These are phyloP conservation scores for Xanthorhoe spadicearia DNA, from an alignment of 2,888 invertebrate species.

Conservation along the genomic window DNA sequence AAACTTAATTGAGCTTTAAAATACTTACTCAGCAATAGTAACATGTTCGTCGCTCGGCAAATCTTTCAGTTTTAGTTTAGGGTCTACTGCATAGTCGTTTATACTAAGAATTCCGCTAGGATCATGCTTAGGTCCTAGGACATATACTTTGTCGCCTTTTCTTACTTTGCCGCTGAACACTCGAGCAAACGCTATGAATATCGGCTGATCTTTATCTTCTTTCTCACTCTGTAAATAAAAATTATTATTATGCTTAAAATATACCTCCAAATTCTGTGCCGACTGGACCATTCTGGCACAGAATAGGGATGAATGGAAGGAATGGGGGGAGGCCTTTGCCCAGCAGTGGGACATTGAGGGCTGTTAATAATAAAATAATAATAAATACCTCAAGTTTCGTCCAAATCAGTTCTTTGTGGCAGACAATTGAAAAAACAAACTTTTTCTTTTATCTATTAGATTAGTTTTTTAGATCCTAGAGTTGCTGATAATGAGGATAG, in stretches of 20 bases:
- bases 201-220: conserved; percentile 82
- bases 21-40: conserved; percentile 83
- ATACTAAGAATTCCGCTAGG: conserved; percentile 85
- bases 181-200: conserved; percentile 96
- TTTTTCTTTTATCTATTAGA: no score
- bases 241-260: not conserved
- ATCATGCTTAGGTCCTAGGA: conserved; percentile 95
- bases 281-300: no score
- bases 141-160: conserved; percentile 91
- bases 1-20: not conserved
- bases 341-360: no score
- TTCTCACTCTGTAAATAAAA: conserved; percentile 45
- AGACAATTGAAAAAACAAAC: no score
- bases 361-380: no score
- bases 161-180: conserved; percentile 94
- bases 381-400: no score
- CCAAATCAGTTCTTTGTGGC: no score
- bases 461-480: no score
- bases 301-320: no score
- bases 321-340: no score
- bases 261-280: no score
- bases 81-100: conserved; percentile 72
- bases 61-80: conserved; percentile 84
- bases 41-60: conserved; percentile 87
- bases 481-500: not conserved